phyloP scores from a whole-genome alignment of 1,140 invertebrate species.

The Bombus vancouverensis region DNA sequence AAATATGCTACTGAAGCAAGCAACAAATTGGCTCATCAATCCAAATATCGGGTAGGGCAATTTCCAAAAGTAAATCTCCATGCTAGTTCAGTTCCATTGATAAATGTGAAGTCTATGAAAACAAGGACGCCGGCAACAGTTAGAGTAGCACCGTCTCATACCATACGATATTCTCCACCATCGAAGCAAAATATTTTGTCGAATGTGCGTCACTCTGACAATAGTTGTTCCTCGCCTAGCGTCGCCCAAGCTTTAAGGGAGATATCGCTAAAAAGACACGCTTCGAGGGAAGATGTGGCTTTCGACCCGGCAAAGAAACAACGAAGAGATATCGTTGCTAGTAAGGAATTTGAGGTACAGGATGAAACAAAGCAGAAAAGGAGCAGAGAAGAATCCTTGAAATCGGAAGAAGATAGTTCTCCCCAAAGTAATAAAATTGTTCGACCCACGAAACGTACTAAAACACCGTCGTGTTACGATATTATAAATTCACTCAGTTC shows the following conservation, averaged over 20 bases:
- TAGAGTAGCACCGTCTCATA: conserved; percentile 76
- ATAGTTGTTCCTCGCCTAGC: conserved; percentile 43
- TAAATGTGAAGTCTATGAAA: conserved; percentile 73
- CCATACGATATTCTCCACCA: conserved; percentile 66
- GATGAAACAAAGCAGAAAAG: conserved; percentile 80
- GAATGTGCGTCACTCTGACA: conserved; percentile 46
- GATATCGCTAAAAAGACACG: conserved; percentile 79
- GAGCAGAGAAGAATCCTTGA: conserved; percentile 76
- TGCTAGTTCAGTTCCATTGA: conserved; percentile 75
- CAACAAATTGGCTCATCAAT: conserved; percentile 76
- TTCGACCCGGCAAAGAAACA: conserved; percentile 78
- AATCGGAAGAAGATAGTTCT: conserved; percentile 76
- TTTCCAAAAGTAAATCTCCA: conserved; percentile 80
- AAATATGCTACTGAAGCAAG: conserved; percentile 79
- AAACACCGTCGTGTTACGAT: conserved; percentile 80
- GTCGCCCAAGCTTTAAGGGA: conserved; percentile 71
- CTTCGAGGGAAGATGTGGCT: conserved; percentile 76
- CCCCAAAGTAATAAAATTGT: conserved; percentile 66
- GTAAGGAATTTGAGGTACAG: conserved; percentile 72
- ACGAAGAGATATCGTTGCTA: conserved; percentile 70
- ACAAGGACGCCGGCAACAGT: conserved; percentile 75
- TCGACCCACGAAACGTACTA: conserved; percentile 78
- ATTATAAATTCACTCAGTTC: conserved; percentile 80
- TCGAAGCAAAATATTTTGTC: conserved; percentile 71
- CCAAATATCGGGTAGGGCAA: conserved; percentile 78